Base-by-base conservation (phyloP, 2,888 invertebrate genomes). In the Diarsia rubi region DNA sequence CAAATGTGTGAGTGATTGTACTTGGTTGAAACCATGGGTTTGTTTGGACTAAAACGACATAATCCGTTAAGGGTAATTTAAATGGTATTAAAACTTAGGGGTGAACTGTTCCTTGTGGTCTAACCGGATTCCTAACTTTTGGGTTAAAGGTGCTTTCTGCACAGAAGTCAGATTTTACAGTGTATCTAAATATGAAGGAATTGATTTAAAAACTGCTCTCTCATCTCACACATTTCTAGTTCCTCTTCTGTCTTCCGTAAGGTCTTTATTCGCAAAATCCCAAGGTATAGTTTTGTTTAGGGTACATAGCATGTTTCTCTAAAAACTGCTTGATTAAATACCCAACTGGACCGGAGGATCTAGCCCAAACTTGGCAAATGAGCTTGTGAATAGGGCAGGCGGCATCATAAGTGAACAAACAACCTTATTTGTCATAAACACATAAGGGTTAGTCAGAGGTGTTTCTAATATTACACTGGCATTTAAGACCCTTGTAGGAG, bases 31-130 rank as follows among this genome's bases (percentile, higher is more conserved):
- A 3, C 14, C 45, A 9, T 14, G 52, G 74, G 68, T 80, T 80
- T 77, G 59, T 75, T 44, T 21, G 31, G 31, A 21, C n/a, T 82
- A 45, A 54, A 65, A 47, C 21, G 31, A 71, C 45, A 42, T 66
- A 69, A 69, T 67, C 31, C 54, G 11, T 64, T 3, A 73, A 19
- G 27, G 24, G 31, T 59, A 45, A 19, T 37, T 37, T 45, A 24
- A 60, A 67, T 52, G 21, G n/a, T 14, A 47, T 5, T 8, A n/a
- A 44, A 42, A 47, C n/a, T 9, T 9, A 8, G 44, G 3, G 3
- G 8, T 59, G 12, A 2, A 4, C 16, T 44, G 9, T 52, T 12
- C 52, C n/a, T 52, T 5, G 52, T 12, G 11, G 52, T 52, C 52
- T 52, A n/a, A 52, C 52, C 12, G n/a, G n/a, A n/a, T n/a, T 52